These are phyloP conservation scores for Cygnus buccinator DNA, from an alignment of 2,113 vertebrate species.

Conservation along the genomic window DNA sequence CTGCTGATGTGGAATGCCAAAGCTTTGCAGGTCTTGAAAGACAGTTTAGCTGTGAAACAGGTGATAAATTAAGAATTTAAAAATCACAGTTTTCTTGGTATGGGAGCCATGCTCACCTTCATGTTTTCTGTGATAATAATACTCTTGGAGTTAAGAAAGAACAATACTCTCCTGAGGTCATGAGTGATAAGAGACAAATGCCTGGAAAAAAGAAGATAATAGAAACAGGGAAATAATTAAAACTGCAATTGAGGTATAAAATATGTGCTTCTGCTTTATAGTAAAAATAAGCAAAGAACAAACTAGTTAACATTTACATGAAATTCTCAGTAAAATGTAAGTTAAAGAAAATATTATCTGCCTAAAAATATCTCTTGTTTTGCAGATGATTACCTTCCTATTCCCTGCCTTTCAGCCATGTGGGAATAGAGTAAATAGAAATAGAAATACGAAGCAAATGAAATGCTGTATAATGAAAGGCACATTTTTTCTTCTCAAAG, in stretches of 20 bases:
- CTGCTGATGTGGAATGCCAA: background rate
- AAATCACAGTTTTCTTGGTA: background rate
- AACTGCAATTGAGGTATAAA: background rate
- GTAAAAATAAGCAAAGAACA: background rate
- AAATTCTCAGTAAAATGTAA: background rate
- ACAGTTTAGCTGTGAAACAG: background rate
- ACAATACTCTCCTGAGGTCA: background rate
- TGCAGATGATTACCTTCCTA: constrained; percentile 9
- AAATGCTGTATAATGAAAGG: constrained; percentile 19
- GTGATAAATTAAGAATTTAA: background rate
- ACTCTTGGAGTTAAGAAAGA: background rate
- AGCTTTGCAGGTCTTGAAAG: background rate
- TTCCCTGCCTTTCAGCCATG: background rate
- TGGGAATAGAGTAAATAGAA: constrained; percentile 10
- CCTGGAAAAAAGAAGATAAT: background rate
- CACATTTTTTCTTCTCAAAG: background rate
- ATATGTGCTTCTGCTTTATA: background rate
- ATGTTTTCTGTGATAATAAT: background rate
- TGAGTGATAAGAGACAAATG: background rate
- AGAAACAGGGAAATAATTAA: constrained; percentile 21
- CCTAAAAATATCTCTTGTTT: background rate
- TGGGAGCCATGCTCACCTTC: background rate
- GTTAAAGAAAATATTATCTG: background rate
- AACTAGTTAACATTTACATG: background rate
- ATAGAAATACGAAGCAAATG: constrained; percentile 1